Conservation (phyloP, 1,140 invertebrate species). For the Meteorus sp. region DNA sequence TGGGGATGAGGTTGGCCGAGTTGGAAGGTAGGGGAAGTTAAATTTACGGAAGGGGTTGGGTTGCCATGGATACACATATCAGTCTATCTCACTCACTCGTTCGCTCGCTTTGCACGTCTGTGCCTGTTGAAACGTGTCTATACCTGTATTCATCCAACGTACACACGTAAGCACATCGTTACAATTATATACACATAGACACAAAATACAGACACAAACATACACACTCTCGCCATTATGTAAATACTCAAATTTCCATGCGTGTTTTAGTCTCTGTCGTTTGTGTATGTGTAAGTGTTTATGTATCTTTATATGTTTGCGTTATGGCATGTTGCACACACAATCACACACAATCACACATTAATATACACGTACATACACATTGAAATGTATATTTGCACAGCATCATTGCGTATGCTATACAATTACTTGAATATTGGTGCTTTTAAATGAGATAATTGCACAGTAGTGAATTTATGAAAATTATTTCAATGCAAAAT, state of each 20-base stretch:
- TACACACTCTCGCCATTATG: conserved; percentile 26
- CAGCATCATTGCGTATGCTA: background rate
- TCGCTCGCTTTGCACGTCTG: too few species aligned
- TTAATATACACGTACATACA: background rate
- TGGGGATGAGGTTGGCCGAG: conserved; percentile 25
- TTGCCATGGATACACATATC: conserved; percentile 52
- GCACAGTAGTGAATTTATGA: background rate
- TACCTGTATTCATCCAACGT: too few species aligned
- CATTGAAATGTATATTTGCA: background rate
- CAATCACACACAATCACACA: background rate
- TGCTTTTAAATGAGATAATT: too few species aligned
- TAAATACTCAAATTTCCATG: conserved; percentile 29
- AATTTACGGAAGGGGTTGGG: conserved; percentile 33
- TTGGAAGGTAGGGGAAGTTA: background rate
- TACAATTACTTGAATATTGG: background rate
- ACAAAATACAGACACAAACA: conserved; percentile 13
- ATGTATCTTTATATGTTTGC: background rate
- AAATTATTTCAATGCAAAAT: too few species aligned
- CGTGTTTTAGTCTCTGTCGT: background rate
- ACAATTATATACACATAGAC: conserved; percentile 32
- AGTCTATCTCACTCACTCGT: conserved; percentile 36
- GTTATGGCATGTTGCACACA: background rate
- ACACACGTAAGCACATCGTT: conserved; percentile 30
- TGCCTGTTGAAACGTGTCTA: conserved; percentile 30
- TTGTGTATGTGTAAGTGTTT: background rate